A percentile compares a stretch with the other conserved stretches of the same genome.
Conservation (phyloP, 2,888 invertebrate genomes). For the Patella depressa region DNA sequence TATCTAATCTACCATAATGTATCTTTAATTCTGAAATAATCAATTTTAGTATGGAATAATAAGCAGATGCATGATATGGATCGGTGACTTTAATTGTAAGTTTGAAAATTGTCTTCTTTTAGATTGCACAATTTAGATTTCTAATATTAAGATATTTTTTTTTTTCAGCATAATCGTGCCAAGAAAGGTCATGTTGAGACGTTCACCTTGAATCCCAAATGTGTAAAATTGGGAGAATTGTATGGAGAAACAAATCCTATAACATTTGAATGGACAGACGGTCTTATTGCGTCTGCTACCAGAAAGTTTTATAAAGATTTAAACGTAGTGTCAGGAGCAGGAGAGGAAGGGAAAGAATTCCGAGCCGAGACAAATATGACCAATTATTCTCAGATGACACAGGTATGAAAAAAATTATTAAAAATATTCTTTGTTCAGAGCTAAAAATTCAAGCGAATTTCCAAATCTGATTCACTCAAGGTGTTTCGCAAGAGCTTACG, state of each 20-base stretch:
- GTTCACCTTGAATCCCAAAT: slow-evolving; percentile 69
- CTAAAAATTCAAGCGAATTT: too few relatives aligned
- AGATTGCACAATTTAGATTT: slow-evolving; percentile 8
- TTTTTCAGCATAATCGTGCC: slow-evolving; percentile 50
- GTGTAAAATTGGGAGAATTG: slow-evolving; percentile 68
- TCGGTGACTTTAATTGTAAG: neutral
- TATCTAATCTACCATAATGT: too few relatives aligned
- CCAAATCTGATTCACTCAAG: too few relatives aligned
- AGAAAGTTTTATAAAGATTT: slow-evolving; percentile 63
- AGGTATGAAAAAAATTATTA: slow-evolving; percentile 34
- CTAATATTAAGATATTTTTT: neutral
- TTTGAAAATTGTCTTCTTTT: slow-evolving; percentile 22
- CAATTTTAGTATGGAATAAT: too few relatives aligned
- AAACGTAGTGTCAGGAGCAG: slow-evolving; percentile 23
- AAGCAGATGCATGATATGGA: too few relatives aligned
- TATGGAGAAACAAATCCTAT: slow-evolving; percentile 70
- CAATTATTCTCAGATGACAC: slow-evolving; percentile 38
- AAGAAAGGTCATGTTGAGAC: slow-evolving; percentile 70
- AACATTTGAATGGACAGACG: slow-evolving; percentile 71
- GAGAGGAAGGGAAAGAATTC: slow-evolving; percentile 28
- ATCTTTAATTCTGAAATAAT: too few relatives aligned
- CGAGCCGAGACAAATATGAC: slow-evolving; percentile 36
- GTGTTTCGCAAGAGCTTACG: too few relatives aligned
- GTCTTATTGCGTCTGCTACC: slow-evolving; percentile 68
- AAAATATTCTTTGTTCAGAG: too few relatives aligned